phyloP scores from a whole-genome alignment of 2,113 vertebrate genomes.

The Lepidothrix coronata region DNA sequence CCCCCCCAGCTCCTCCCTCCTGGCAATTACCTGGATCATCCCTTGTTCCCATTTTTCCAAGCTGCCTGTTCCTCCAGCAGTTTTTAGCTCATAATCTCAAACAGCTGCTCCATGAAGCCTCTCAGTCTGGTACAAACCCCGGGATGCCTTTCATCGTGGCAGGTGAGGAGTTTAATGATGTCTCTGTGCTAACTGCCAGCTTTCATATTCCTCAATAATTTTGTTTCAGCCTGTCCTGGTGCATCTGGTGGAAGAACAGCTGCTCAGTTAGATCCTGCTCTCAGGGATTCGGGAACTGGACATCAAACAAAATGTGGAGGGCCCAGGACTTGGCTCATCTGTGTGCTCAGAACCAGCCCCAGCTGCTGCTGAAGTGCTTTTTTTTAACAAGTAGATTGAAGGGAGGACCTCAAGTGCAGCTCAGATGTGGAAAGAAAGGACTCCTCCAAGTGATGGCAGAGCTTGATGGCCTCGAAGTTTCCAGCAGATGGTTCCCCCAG shows the following conservation, averaged over 20 bases:
- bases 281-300: background rate
- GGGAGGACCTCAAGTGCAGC: background rate
- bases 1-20: background rate
- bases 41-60: background rate
- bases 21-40: accelerated
- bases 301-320: background rate
- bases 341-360: background rate
- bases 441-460: background rate
- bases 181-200: background rate
- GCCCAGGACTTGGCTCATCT: background rate
- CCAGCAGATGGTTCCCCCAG: background rate
- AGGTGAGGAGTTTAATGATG: background rate
- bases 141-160: background rate
- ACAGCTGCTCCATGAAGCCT: background rate
- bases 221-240: background rate
- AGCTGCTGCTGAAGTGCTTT: background rate
- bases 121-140: background rate
- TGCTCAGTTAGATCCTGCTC: conserved; percentile 12
- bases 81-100: background rate
- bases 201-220: background rate
- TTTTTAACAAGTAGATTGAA: background rate
- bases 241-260: background rate
- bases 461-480: background rate
- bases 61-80: background rate
- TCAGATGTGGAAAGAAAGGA: background rate